A percentile compares a stretch with the other conserved stretches of the same genome.
Evolutionary conservation across 2,797 vertebrate species (phyloP).

Genomic region (Dicrostonyx torquatus): DNA sequence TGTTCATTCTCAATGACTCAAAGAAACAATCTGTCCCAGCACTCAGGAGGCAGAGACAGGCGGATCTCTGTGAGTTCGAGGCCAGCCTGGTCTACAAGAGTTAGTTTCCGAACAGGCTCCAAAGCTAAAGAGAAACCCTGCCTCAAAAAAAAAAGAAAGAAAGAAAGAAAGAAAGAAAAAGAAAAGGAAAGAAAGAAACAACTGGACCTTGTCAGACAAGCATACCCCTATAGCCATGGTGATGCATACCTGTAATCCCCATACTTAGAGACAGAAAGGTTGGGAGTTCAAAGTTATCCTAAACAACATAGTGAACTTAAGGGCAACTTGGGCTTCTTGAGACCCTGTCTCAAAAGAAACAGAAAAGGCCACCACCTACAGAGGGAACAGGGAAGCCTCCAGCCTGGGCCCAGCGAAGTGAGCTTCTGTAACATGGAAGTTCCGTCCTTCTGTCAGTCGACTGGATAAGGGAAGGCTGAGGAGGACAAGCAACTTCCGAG

Average conservation of each 20-base stretch:
- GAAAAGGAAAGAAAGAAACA: neutral
- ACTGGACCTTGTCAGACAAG: neutral
- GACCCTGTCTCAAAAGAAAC: neutral
- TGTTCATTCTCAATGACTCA: neutral
- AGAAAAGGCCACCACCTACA: constrained; percentile 29
- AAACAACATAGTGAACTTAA: neutral
- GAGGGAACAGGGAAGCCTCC: neutral
- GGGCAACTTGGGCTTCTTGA: neutral
- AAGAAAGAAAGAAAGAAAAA: too few species aligned
- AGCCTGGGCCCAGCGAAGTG: neutral
- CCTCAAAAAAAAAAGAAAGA: too few species aligned
- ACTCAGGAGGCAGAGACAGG: too few species aligned
- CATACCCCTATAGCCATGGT: neutral
- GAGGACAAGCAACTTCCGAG: neutral
- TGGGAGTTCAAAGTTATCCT: neutral
- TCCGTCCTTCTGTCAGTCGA: constrained; percentile 8
- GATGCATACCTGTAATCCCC: neutral
- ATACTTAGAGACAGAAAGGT: neutral
- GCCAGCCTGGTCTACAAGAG: too few species aligned
- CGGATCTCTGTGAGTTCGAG: too few species aligned
- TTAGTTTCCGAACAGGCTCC: too few species aligned
- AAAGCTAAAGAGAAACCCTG: too few species aligned
- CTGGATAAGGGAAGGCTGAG: neutral
- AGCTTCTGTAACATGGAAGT: neutral
- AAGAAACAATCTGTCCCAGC: neutral